These are phyloP conservation scores for Eueides isabella DNA, from an alignment of 1,140 invertebrate genomes.

Conservation along the genomic window DNA sequence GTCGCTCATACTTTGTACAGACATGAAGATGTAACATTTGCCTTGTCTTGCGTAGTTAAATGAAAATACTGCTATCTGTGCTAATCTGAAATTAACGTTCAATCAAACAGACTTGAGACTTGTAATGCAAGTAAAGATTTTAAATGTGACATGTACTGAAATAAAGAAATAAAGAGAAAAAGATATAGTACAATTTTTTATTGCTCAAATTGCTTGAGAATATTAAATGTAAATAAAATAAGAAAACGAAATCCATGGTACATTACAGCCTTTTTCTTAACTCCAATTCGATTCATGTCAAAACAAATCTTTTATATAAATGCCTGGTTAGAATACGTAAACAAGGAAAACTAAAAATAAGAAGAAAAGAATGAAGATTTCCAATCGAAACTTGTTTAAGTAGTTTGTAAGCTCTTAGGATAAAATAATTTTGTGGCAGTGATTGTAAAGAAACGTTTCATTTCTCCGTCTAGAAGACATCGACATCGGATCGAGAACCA, in stretches of 20 bases:
- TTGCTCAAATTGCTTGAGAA: no score
- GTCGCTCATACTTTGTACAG: background rate
- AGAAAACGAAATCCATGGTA: background rate
- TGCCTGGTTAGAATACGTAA: background rate
- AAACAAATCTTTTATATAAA: background rate
- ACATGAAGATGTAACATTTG: background rate
- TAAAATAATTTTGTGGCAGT: background rate
- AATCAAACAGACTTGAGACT: no score
- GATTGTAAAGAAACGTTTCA: background rate
- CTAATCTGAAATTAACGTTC: no score
- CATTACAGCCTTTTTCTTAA: background rate
- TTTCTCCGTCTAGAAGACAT: no score
- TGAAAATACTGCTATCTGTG: no score
- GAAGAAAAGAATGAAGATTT: background rate
- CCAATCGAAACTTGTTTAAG: background rate
- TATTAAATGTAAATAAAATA: no score
- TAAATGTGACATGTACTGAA: background rate
- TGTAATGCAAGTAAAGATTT: no score
- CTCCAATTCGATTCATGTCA: background rate
- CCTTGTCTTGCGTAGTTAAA: no score
- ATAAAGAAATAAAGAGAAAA: no score
- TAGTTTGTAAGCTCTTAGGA: background rate
- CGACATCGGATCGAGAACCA: no score
- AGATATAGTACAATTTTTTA: no score
- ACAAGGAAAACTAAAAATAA: constrained; percentile 10